Conservation (phyloP, 1,140 invertebrate genomes). For the Ceratosolen solmsi region DNA sequence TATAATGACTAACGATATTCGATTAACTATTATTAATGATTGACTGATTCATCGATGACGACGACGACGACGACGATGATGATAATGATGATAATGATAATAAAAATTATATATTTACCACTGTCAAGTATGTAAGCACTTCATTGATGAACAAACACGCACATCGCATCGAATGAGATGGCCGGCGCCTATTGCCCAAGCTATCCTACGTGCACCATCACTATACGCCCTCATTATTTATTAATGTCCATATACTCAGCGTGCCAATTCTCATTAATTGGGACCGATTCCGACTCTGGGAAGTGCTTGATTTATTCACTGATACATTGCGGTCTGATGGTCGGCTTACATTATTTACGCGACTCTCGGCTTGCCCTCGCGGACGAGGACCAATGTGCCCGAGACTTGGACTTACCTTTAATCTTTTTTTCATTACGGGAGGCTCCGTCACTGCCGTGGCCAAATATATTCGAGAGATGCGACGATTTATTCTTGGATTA, state of each 20-base stretch:
- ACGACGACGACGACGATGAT: background rate
- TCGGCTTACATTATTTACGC: background rate
- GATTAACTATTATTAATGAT: no score
- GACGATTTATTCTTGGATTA: no score
- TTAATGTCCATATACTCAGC: conserved; percentile 31
- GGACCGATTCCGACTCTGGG: conserved; percentile 23
- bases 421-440: no score
- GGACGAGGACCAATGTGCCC: no score
- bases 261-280: conserved; percentile 45
- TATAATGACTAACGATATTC: background rate
- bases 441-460: no score
- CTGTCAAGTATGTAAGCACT: conserved; percentile 38
- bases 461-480: no score
- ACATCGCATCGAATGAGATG: background rate
- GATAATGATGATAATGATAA: background rate
- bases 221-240: conserved; percentile 16
- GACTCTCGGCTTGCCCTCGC: no score
- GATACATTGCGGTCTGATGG: background rate
- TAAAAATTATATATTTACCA: conserved; percentile 28
- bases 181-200: background rate
- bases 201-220: background rate
- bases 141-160: conserved; percentile 24
- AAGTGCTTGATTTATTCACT: conserved; percentile 21
- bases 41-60: no score
- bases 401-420: no score